These are phyloP conservation scores for Halichondria panicea DNA, from an alignment of 37 sponge, comb jelly and placozoan species.

Conservation along the genomic window DNA sequence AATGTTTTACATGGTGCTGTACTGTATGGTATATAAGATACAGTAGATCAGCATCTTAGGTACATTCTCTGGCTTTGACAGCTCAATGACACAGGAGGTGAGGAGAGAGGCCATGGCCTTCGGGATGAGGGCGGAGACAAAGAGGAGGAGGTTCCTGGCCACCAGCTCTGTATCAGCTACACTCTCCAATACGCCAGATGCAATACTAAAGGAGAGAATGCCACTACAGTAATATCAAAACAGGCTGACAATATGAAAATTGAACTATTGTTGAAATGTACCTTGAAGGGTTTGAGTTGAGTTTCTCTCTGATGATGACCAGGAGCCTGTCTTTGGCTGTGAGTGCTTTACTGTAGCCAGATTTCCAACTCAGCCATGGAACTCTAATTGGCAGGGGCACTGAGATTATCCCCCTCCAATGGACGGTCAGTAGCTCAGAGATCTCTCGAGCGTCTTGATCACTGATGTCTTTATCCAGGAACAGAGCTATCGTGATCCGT, in stretches of 20 bases:
- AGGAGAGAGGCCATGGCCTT: conserved; percentile 86
- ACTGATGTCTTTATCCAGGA: conserved; percentile 47
- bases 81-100: conserved; percentile 73
- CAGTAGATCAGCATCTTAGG: no score
- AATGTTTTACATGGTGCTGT: no score
- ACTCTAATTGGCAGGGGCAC: conserved; percentile 68
- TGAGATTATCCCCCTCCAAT: conserved; percentile 90
- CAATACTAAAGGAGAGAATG: conserved; percentile 28
- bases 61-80: conserved; percentile 63
- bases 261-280: conserved; percentile 10
- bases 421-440: conserved; percentile 68
- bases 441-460: conserved; percentile 40
- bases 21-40: no score
- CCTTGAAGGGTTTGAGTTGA: conserved; percentile 38
- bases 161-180: conserved; percentile 25
- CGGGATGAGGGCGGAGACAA: conserved; percentile 88
- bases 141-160: conserved; percentile 66
- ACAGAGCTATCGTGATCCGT: conserved; percentile 62
- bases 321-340: conserved; percentile 62
- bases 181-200: conserved; percentile 12
- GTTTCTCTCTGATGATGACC: conserved; percentile 22
- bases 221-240: background rate
- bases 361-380: conserved; percentile 51
- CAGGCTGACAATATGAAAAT: background rate
- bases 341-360: conserved; percentile 75